These are phyloP conservation scores for Barypeithes pellucidus DNA, from an alignment of 2,888 invertebrate genomes.

Conservation along the genomic window DNA sequence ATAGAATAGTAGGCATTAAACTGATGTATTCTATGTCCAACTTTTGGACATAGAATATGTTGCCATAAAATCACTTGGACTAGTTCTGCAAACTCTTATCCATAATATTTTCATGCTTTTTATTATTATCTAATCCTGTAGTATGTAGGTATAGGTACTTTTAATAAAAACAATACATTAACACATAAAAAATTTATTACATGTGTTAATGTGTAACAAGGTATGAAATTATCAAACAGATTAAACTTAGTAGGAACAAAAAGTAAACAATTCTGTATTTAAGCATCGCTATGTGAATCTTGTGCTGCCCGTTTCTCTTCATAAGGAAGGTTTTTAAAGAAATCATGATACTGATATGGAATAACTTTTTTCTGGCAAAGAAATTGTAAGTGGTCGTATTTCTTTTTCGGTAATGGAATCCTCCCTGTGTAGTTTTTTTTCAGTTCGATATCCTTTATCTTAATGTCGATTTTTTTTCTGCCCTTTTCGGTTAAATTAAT, in stretches of 20 bases:
- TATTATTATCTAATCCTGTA: no score
- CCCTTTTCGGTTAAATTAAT: conserved; percentile 24
- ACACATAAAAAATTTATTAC: no score
- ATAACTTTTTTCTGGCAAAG: conserved; percentile 7
- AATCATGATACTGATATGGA: background rate
- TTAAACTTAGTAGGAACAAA: background rate
- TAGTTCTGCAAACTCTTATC: no score
- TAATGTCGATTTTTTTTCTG: background rate
- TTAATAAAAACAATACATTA: no score
- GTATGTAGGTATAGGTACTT: no score
- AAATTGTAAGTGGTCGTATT: conserved; percentile 9
- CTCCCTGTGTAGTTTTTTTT: background rate
- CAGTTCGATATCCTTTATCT: background rate
- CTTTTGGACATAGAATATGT: no score
- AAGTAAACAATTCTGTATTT: background rate
- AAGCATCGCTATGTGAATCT: background rate
- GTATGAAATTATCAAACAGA: no score
- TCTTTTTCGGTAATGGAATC: background rate
- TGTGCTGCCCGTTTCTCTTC: background rate
- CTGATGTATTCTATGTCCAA: no score
- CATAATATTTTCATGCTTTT: no score
- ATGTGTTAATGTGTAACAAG: no score
- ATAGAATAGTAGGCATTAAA: no score
- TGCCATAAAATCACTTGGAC: no score
- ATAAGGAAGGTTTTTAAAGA: background rate